Evolutionary conservation across 2,113 vertebrate species (phyloP).

Genomic region (Neogobius melanostomus): DNA sequence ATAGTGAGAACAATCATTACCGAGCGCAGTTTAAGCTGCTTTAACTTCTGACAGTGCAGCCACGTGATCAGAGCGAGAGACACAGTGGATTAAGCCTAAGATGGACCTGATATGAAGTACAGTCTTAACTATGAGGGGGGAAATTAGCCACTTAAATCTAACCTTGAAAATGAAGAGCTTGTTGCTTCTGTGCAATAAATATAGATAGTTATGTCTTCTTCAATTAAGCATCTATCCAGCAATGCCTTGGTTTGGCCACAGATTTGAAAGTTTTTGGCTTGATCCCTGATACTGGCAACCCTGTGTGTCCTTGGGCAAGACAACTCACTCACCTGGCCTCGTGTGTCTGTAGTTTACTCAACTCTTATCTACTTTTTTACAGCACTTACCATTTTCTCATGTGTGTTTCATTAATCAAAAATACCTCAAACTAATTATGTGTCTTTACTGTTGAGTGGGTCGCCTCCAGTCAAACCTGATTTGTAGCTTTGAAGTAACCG

Average conservation of each 20-base stretch:
- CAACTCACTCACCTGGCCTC: too few species aligned
- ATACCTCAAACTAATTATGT: too few species aligned
- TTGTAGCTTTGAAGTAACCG: too few species aligned
- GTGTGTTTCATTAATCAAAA: too few species aligned
- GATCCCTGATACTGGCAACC: background rate
- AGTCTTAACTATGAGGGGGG: background rate
- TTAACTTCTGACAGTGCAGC: conserved; percentile 11
- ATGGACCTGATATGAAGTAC: background rate
- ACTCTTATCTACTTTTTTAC: too few species aligned
- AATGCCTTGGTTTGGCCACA: background rate
- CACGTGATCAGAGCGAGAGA: background rate
- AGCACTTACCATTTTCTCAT: too few species aligned
- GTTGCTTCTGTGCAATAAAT: background rate
- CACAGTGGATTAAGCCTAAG: background rate
- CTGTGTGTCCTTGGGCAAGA: background rate
- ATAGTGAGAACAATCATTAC: conserved; percentile 13
- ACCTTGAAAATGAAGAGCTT: background rate
- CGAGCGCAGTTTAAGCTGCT: background rate
- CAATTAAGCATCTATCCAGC: background rate
- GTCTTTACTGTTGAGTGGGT: too few species aligned
- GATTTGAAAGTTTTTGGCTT: background rate
- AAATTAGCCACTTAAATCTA: background rate
- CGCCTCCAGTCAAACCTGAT: too few species aligned
- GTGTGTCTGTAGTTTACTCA: too few species aligned
- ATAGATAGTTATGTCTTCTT: background rate